Evolutionary conservation across 2,888 invertebrate species (phyloP).

Genomic region (Arenicola marina): DNA sequence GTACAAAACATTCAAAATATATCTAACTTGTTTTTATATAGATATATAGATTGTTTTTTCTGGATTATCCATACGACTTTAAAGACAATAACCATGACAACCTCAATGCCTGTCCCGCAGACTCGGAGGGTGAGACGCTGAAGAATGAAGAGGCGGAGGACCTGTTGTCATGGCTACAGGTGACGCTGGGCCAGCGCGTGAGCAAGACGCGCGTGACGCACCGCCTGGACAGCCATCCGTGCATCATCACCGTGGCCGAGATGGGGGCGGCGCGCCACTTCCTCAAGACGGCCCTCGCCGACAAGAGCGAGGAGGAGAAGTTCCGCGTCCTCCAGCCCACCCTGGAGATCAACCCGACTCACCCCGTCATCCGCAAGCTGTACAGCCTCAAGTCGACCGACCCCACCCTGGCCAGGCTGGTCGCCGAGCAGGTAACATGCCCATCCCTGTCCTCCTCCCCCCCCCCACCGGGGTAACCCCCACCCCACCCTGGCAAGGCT

Average conservation of each 20-base stretch:
- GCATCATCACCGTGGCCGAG: conserved; percentile 92
- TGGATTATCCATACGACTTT: too few species aligned
- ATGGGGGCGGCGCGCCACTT: conserved; percentile 97
- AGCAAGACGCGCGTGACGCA: conserved; percentile 78
- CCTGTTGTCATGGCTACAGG: conserved; percentile 78
- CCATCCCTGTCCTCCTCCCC: too few species aligned
- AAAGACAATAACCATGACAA: too few species aligned
- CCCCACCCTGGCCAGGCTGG: conserved; percentile 79
- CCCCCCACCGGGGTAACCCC: too few species aligned
- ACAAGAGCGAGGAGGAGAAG: conserved; percentile 71
- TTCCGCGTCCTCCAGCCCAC: conserved; percentile 87
- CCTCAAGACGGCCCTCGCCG: conserved; percentile 80
- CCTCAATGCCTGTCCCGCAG: not conserved
- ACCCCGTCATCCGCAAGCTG: conserved; percentile 83
- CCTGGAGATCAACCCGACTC: conserved; percentile 86
- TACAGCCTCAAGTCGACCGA: conserved; percentile 75
- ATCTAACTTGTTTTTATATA: too few species aligned
- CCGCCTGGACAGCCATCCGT: conserved; percentile 83
- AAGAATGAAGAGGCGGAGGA: conserved; percentile 77
- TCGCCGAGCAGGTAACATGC: conserved; percentile 76
- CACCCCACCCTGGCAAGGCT: conserved; percentile 83
- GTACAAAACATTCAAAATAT: too few species aligned
- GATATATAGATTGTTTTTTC: too few species aligned
- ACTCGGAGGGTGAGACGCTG: conserved; percentile 68
- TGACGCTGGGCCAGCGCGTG: conserved; percentile 77